Percentiles rank a stretch among this genome's conserved stretches.
These are phyloP conservation scores for Orgyia antiqua DNA, from an alignment of 2,888 invertebrate genomes.

Conservation along the genomic window DNA sequence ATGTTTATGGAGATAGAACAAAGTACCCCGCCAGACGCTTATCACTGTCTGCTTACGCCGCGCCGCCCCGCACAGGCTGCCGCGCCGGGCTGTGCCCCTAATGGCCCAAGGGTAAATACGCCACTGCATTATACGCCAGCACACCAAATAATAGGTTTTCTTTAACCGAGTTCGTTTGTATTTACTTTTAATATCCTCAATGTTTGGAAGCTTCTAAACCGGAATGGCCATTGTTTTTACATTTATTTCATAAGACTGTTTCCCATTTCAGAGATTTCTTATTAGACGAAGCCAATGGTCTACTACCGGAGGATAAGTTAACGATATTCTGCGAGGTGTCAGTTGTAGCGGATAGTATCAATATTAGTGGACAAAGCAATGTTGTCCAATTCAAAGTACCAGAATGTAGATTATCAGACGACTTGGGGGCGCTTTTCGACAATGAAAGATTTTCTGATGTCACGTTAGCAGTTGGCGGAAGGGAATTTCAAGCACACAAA, in stretches of 20 bases:
- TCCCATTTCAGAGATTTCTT: constrained; percentile 90
- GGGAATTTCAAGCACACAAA: constrained; percentile 97
- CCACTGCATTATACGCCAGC: too few relatives aligned
- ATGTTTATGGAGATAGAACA: too few relatives aligned
- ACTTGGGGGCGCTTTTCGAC: constrained; percentile 96
- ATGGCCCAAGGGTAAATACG: too few relatives aligned
- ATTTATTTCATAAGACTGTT: constrained; percentile 10
- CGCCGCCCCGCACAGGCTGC: too few relatives aligned
- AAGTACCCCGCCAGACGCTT: too few relatives aligned
- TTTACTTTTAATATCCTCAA: too few relatives aligned
- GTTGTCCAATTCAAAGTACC: constrained; percentile 98
- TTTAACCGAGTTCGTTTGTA: too few relatives aligned
- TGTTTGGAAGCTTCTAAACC: too few relatives aligned
- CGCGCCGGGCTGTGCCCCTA: too few relatives aligned
- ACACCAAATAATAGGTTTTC: too few relatives aligned
- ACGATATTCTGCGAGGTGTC: constrained; percentile 99
- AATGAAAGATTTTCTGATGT: constrained; percentile 99
- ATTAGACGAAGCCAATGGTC: constrained; percentile 98
- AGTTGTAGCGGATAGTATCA: constrained; percentile 99
- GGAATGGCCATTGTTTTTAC: background rate
- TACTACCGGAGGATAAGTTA: constrained; percentile 98
- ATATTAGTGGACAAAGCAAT: constrained; percentile 99
- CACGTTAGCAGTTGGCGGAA: constrained; percentile 93
- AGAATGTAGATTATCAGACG: constrained; percentile 95
- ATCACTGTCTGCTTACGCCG: too few relatives aligned